phyloP scores from a whole-genome alignment of 2,888 invertebrate genomes.

The Drosophila recens region DNA sequence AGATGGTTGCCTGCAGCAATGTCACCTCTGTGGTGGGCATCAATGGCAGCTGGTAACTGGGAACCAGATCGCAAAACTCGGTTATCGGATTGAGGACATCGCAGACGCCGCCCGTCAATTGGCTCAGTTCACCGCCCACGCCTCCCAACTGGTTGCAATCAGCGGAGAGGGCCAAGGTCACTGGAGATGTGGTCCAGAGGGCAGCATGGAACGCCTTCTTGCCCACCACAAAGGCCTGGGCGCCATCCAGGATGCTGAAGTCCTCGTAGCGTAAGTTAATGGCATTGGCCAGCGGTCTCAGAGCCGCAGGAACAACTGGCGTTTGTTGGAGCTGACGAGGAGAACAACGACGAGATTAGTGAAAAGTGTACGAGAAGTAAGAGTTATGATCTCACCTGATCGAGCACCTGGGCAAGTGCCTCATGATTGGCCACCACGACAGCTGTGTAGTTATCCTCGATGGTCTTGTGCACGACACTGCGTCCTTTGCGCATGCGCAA shows the following conservation, averaged over 20 bases:
- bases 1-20: slow-evolving; percentile 91
- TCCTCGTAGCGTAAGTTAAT: slow-evolving; percentile 91
- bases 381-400: slow-evolving; percentile 88
- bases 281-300: slow-evolving; percentile 90
- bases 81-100: slow-evolving; percentile 91
- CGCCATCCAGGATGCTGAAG: slow-evolving; percentile 88
- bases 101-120: slow-evolving; percentile 88
- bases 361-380: accelerated
- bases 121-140: slow-evolving; percentile 86
- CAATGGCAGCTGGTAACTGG: slow-evolving; percentile 88
- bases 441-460: slow-evolving; percentile 96
- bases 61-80: slow-evolving; percentile 92
- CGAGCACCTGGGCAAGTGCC: slow-evolving; percentile 94
- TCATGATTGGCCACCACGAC: slow-evolving; percentile 96
- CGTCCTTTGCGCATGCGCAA: slow-evolving; percentile 92
- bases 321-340: slow-evolving; percentile 89
- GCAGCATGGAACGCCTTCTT: slow-evolving; percentile 91
- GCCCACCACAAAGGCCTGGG: slow-evolving; percentile 88
- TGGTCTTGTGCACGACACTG: slow-evolving; percentile 93
- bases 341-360: background rate
- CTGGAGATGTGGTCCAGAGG: slow-evolving; percentile 89
- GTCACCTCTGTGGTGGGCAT: slow-evolving; percentile 88
- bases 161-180: slow-evolving; percentile 89
- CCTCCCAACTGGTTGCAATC: slow-evolving; percentile 87
- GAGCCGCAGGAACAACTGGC: slow-evolving; percentile 88